Evolutionary conservation across 2,797 vertebrate species (phyloP), one percentile per base, ranked within the genome.

Genomic region (Taeniopygia guttata): DNA sequence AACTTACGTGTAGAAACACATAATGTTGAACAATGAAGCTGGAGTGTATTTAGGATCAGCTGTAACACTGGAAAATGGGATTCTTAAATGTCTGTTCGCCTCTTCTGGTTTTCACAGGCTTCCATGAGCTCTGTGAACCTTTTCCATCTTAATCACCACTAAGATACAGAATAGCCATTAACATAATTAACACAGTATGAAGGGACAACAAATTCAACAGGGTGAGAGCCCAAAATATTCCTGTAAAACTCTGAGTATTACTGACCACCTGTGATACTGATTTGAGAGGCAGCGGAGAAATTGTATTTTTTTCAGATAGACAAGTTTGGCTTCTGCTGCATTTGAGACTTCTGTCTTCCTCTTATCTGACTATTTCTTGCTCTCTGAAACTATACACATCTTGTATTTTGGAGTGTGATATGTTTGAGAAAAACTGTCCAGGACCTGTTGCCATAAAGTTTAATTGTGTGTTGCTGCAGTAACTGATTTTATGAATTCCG

Each of bases 151-250:
- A 74, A 38, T 34, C 38, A 11, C 15, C 40, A 36, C n/a, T 30
- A 13, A 81, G 27, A 36, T 49, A 40, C 0, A 2, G 40, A 68
- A 68, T 51, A 81, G 9, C 6, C 42, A 58, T 68, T 75, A 75
- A 46, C 17, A 32, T 30, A 51, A n/a, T 67, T 54, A 74, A 18
- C 42, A 11, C 0, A 0, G 48, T 49, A 27, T 55, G 51, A 46
- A 69, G 14, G 40, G n/a, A 26, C 23, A 55, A 38, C 15, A 43
- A 62, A 84, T 79, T 73, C 30, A 16, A 40, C 77, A 74, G 73
- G 12, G 4, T 59, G n/a, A 49, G 58, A 69, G 43, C 72, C 78
- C 51, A 29, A 52, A 51, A 36, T 46, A 40, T 26, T 40, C 36
- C 36, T 59, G 36, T 20, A 60, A 60, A 20, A 20, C 26, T 60